Conservation (phyloP, 2,113 vertebrate genomes). For the Uropsilus gracilis region DNA sequence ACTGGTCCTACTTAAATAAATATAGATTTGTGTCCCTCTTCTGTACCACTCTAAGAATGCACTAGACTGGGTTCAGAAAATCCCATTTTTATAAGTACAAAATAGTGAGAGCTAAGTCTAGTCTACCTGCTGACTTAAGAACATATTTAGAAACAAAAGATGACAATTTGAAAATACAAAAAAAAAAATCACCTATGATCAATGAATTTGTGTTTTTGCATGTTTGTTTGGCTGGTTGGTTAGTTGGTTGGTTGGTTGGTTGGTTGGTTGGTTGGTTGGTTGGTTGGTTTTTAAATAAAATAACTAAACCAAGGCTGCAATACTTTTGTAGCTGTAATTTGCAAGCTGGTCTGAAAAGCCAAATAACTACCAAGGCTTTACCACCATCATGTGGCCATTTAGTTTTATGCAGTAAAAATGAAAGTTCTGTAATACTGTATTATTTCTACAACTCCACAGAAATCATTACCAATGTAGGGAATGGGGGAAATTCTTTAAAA, state of each 20-base stretch:
- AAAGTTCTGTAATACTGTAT: not conserved
- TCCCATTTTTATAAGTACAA: not conserved
- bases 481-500: not conserved
- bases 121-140: not conserved
- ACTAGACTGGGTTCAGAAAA: not conserved
- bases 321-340: not conserved
- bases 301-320: not conserved
- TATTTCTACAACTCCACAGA: not conserved
- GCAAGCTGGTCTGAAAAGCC: not conserved
- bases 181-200: not conserved
- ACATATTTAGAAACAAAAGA: not conserved
- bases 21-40: not conserved
- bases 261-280: not conserved
- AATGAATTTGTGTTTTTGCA: not conserved
- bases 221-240: no score
- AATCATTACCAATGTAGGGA: not conserved
- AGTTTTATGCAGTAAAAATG: not conserved
- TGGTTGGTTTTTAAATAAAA: not conserved
- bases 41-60: not conserved
- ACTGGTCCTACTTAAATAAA: not conserved
- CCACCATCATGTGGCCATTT: constrained; percentile 77
- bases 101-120: constrained; percentile 2
- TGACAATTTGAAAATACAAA: not conserved
- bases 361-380: constrained; percentile 51
- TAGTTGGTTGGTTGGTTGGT: not conserved